These are phyloP conservation scores for Balanococcus diminutus DNA, from an alignment of 2,888 invertebrate genomes.

Conservation along the genomic window DNA sequence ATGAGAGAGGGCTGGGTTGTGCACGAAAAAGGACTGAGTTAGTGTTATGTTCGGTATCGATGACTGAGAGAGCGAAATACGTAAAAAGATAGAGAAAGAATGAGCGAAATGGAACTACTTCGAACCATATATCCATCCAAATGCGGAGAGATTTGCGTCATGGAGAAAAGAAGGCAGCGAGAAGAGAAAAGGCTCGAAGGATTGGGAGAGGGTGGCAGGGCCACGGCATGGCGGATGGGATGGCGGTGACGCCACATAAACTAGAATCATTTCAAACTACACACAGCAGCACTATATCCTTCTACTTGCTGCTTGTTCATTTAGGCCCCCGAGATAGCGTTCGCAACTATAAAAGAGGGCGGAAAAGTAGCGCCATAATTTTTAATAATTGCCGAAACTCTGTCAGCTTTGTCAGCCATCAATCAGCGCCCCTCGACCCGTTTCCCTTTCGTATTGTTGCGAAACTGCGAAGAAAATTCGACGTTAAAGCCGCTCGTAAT, in stretches of 20 bases:
- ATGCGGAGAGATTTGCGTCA: constrained; percentile 54
- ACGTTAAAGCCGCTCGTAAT: constrained; percentile 56
- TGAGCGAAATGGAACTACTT: constrained; percentile 50
- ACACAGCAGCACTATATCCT: constrained; percentile 55
- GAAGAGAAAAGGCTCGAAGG: too few species aligned
- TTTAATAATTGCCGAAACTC: constrained; percentile 59
- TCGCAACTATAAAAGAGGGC: constrained; percentile 56
- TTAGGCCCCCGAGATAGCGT: constrained; percentile 54
- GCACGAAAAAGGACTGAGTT: constrained; percentile 52
- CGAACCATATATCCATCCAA: constrained; percentile 54
- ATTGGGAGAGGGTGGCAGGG: neutral
- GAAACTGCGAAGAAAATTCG: constrained; percentile 56
- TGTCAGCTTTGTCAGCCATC: constrained; percentile 57
- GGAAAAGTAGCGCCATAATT: constrained; percentile 59
- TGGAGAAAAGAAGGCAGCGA: constrained; percentile 40
- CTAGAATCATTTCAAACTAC: constrained; percentile 55
- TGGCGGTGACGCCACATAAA: constrained; percentile 56
- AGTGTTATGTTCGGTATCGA: constrained; percentile 55
- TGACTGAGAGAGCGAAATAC: constrained; percentile 52
- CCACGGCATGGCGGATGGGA: neutral
- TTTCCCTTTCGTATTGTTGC: constrained; percentile 45
- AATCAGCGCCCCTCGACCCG: constrained; percentile 55
- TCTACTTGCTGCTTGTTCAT: constrained; percentile 50
- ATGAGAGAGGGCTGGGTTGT: neutral
- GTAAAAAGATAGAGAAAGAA: constrained; percentile 43